Evolutionary conservation across 2,888 invertebrate species (phyloP).

Genomic region (Coecobrya sp.): DNA sequence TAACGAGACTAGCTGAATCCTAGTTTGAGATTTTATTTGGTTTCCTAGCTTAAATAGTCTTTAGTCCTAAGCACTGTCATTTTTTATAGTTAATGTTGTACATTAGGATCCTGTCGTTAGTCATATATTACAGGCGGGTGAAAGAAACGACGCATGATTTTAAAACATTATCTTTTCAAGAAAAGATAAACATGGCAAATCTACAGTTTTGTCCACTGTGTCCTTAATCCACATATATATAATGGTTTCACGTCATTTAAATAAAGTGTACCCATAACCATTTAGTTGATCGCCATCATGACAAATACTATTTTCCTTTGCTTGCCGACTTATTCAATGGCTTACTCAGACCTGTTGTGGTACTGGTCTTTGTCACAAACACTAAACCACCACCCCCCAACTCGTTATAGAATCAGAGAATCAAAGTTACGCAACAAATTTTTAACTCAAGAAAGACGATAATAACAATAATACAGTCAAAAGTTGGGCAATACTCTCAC

Average conservation of each 20-base stretch:
- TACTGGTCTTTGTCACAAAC: background rate
- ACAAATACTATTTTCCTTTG: background rate
- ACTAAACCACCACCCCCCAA: no score
- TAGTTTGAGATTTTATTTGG: background rate
- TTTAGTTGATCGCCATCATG: constrained; percentile 41
- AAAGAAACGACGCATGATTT: background rate
- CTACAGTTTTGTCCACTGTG: background rate
- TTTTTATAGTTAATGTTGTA: no score
- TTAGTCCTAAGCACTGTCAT: no score
- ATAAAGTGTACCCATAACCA: constrained; percentile 18
- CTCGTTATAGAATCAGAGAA: background rate
- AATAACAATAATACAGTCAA: constrained; percentile 10
- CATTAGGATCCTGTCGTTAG: background rate
- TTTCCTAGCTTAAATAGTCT: background rate
- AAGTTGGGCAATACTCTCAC: constrained; percentile 28
- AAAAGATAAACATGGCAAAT: background rate
- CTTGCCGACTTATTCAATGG: background rate
- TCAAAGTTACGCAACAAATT: constrained; percentile 34
- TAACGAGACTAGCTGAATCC: background rate
- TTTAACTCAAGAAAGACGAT: constrained; percentile 33
- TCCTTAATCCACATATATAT: constrained; percentile 9
- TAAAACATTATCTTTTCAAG: background rate
- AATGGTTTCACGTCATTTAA: constrained; percentile 35
- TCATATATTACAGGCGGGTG: background rate
- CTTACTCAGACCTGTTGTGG: background rate